These are phyloP conservation scores for Boloria euphrosyne DNA, from an alignment of 2,888 invertebrate species.

Conservation along the genomic window DNA sequence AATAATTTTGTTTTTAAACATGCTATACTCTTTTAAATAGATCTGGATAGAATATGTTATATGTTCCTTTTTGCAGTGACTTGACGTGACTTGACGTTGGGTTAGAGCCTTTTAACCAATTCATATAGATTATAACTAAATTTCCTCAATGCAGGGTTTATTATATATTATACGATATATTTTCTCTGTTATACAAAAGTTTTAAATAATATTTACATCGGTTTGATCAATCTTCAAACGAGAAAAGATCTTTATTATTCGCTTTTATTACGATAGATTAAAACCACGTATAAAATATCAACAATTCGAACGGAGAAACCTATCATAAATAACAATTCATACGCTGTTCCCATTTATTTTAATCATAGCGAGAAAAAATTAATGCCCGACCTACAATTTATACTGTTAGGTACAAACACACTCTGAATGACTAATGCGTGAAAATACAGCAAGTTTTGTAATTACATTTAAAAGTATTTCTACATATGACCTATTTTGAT, in stretches of 20 bases:
- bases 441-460: conserved; percentile 8
- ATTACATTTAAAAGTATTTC: conserved; percentile 17
- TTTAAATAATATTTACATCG: neutral
- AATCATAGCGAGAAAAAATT: conserved; percentile 33
- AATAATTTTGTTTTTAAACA: too few species aligned
- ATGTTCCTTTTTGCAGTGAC: too few species aligned
- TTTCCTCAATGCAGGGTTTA: too few species aligned
- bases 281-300: conserved; percentile 3
- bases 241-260: neutral
- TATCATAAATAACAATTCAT: conserved; percentile 16
- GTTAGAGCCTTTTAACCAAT: too few species aligned
- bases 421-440: conserved; percentile 17
- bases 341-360: conserved; percentile 30
- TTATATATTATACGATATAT: too few species aligned
- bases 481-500: conserved; percentile 13
- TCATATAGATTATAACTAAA: too few species aligned
- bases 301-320: conserved; percentile 5
- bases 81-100: too few species aligned
- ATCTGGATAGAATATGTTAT: too few species aligned
- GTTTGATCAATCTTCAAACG: conserved; percentile 1
- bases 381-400: conserved; percentile 31
- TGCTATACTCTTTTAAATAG: too few species aligned
- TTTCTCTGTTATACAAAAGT: too few species aligned
- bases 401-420: conserved; percentile 22
- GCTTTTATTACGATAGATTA: conserved; percentile 11